Percentiles rank a stretch among this genome's conserved stretches.
Conservation (phyloP, 2,888 invertebrate species). For the Drosophila paranaensis region DNA sequence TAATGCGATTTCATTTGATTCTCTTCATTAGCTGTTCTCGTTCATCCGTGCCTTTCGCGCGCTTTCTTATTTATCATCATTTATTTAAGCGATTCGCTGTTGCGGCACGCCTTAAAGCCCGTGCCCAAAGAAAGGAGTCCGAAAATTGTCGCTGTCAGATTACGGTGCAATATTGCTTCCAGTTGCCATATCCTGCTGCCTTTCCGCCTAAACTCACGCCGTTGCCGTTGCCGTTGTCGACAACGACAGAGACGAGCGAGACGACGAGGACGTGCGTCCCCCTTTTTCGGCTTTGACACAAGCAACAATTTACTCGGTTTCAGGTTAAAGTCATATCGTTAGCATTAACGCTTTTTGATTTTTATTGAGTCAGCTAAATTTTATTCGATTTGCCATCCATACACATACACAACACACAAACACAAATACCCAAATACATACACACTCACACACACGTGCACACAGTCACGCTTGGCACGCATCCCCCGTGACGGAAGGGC, state of each 20-base stretch:
- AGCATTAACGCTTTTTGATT: slow-evolving; percentile 85
- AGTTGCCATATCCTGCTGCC: slow-evolving; percentile 77
- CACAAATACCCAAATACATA: slow-evolving; percentile 30
- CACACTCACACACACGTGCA: not conserved
- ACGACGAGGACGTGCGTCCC: slow-evolving; percentile 29
- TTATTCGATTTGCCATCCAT: slow-evolving; percentile 82
- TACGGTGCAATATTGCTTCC: slow-evolving; percentile 79
- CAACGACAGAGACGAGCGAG: slow-evolving; percentile 5
- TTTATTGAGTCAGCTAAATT: slow-evolving; percentile 85
- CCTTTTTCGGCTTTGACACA: slow-evolving; percentile 72
- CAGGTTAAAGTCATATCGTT: slow-evolving; percentile 84
- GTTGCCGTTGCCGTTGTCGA: slow-evolving; percentile 5
- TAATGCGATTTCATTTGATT: slow-evolving; percentile 33
- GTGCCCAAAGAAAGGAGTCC: slow-evolving; percentile 59
- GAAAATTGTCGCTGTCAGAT: slow-evolving; percentile 79
- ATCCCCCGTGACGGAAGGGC: slow-evolving; percentile 50
- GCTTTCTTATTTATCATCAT: slow-evolving; percentile 73
- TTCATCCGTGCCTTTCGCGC: slow-evolving; percentile 43
- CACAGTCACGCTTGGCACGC: slow-evolving; percentile 26
- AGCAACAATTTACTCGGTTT: slow-evolving; percentile 80
- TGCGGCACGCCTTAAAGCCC: slow-evolving; percentile 46
- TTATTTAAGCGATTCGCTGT: slow-evolving; percentile 61
- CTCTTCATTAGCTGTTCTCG: slow-evolving; percentile 47
- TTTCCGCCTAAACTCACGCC: slow-evolving; percentile 59
- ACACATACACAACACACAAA: slow-evolving; percentile 44